Evolutionary conservation across 37 sponge, comb jelly and placozoan species (phyloP).

Genomic region (Corticium candelabrum): DNA sequence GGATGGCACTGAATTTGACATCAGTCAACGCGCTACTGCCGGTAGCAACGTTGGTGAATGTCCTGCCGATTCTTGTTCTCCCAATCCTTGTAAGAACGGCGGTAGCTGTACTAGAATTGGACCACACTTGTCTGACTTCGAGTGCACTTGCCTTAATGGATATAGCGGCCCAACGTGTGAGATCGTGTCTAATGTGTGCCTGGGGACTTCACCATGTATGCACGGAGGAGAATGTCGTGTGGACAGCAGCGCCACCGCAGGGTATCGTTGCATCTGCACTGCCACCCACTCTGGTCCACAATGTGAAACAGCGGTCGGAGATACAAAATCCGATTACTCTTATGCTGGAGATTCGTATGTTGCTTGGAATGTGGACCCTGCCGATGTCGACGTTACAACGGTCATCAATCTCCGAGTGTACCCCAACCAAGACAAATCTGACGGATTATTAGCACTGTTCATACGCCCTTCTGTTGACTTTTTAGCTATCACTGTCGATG

Average conservation of each 20-base stretch:
- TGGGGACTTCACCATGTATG: background rate
- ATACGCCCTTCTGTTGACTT: background rate
- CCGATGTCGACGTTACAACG: background rate
- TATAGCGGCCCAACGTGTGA: background rate
- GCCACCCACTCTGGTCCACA: background rate
- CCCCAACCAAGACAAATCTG: background rate
- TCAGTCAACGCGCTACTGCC: background rate
- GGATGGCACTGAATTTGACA: background rate
- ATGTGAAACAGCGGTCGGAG: background rate
- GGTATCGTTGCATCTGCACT: background rate
- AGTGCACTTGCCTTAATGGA: background rate
- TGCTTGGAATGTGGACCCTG: background rate
- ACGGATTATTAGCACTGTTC: background rate
- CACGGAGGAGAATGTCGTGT: background rate
- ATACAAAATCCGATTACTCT: background rate
- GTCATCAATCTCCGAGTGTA: background rate
- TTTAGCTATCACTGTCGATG: background rate
- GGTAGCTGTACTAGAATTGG: background rate
- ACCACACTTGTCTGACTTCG: background rate
- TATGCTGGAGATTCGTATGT: background rate
- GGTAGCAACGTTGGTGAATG: background rate
- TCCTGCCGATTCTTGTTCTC: background rate
- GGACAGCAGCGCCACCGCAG: background rate
- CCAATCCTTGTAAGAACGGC: background rate
- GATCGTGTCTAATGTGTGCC: background rate